These are phyloP conservation scores for Artibeus jamaicensis DNA, from an alignment of 2,797 vertebrate genomes.

Conservation along the genomic window DNA sequence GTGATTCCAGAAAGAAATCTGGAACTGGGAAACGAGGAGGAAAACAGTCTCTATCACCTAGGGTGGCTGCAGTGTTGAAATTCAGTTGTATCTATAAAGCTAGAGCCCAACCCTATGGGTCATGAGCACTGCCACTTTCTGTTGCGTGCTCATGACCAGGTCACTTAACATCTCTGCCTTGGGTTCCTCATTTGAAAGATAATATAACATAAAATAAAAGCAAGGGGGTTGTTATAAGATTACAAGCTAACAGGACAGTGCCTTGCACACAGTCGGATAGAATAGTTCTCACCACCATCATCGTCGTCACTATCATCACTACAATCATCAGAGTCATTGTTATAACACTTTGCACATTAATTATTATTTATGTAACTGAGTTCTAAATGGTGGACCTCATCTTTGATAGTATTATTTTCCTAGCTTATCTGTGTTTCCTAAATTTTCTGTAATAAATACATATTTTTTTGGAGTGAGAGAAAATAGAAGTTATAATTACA, in stretches of 20 bases:
- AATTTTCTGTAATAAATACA: neutral
- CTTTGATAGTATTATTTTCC: neutral
- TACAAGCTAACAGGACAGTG: neutral
- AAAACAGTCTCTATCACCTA: neutral
- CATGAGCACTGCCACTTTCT: neutral
- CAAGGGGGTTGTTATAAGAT: neutral
- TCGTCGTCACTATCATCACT: neutral
- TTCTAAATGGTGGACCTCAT: neutral
- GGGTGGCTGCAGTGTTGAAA: neutral
- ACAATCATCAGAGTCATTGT: neutral
- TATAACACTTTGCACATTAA: neutral
- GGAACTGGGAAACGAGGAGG: neutral
- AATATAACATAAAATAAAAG: neutral
- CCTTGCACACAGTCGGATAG: neutral
- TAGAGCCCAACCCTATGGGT: neutral
- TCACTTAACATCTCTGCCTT: neutral
- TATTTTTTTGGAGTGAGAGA: slow-evolving; percentile 15
- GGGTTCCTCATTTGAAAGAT: neutral
- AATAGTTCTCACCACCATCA: neutral
- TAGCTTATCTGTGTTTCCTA: neutral
- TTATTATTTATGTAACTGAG: neutral
- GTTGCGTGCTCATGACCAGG: neutral
- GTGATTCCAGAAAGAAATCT: neutral
- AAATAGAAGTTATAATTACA: neutral
- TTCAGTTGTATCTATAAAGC: neutral